Conservation (phyloP, 2,797 vertebrate species). For the Lepus townsendii region DNA sequence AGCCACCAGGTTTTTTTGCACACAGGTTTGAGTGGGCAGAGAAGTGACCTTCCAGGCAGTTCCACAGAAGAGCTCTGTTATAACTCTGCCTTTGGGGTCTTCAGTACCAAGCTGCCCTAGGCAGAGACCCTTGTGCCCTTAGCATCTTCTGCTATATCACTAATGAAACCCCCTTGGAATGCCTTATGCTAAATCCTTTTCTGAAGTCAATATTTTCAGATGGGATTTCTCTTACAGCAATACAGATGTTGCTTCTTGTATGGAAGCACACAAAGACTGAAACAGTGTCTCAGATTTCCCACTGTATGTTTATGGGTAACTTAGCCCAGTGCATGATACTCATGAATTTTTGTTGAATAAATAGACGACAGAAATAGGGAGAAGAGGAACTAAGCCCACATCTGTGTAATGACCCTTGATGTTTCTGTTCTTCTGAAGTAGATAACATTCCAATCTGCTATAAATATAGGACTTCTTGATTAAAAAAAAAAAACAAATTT, state of each 20-base stretch:
- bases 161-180: conserved; percentile 43
- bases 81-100: not conserved
- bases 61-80: not conserved
- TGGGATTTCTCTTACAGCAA: not conserved
- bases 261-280: conserved; percentile 19
- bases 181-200: conserved; percentile 18
- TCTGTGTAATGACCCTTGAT: not conserved
- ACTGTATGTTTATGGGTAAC: not conserved
- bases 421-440: not conserved
- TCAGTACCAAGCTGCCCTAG: not conserved
- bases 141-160: not conserved
- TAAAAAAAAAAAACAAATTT: not conserved
- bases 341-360: not conserved
- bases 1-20: conserved; percentile 22
- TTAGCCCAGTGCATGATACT: not conserved
- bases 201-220: not conserved
- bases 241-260: not conserved
- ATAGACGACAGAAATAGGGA: not conserved
- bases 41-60: not conserved
- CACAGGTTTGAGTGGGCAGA: not conserved
- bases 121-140: not conserved
- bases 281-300: not conserved
- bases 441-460: not conserved
- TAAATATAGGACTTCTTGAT: not conserved
- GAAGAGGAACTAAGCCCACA: not conserved